Percentiles rank a stretch among this genome's conserved stretches.
Evolutionary conservation across 2,113 vertebrate genomes (phyloP).

Genomic region (Patagioenas fasciata): DNA sequence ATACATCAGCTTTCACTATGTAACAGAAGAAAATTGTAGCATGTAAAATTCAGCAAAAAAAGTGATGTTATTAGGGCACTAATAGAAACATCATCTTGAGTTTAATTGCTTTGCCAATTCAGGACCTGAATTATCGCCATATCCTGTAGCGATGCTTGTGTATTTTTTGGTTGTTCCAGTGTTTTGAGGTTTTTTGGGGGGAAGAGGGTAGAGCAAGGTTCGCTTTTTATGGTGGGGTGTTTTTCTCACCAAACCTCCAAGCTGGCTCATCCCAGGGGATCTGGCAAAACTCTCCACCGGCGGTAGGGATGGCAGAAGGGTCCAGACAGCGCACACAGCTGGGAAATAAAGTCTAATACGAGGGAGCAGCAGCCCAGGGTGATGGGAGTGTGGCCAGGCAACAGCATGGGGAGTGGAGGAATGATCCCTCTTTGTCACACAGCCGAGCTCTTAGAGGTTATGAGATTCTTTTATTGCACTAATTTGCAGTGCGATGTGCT

Average conservation of each 20-base stretch:
- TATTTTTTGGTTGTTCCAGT: too few species aligned
- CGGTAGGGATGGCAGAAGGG: neutral
- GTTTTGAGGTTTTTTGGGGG: too few species aligned
- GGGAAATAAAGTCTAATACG: neutral
- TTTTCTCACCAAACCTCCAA: neutral
- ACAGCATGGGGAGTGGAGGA: constrained; percentile 47
- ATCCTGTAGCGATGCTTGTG: neutral
- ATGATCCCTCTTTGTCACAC: constrained; percentile 70
- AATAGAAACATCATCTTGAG: neutral
- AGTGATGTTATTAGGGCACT: too few species aligned
- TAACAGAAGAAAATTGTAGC: too few species aligned
- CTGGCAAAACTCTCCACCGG: neutral
- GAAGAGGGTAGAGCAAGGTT: too few species aligned
- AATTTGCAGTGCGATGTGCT: constrained; percentile 41
- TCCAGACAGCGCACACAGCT: neutral
- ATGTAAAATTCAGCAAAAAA: too few species aligned
- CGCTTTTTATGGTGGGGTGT: neutral
- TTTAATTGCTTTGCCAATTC: neutral
- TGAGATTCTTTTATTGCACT: constrained; percentile 62
- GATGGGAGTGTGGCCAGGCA: constrained; percentile 56
- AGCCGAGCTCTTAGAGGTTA: constrained; percentile 44
- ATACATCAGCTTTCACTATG: too few species aligned
- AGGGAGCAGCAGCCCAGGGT: constrained; percentile 21
- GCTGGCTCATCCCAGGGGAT: neutral
- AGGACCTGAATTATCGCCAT: fast-evolving